Evolutionary conservation across 2,113 vertebrate species (phyloP).

Genomic region (Pontoporia blainvillei): DNA sequence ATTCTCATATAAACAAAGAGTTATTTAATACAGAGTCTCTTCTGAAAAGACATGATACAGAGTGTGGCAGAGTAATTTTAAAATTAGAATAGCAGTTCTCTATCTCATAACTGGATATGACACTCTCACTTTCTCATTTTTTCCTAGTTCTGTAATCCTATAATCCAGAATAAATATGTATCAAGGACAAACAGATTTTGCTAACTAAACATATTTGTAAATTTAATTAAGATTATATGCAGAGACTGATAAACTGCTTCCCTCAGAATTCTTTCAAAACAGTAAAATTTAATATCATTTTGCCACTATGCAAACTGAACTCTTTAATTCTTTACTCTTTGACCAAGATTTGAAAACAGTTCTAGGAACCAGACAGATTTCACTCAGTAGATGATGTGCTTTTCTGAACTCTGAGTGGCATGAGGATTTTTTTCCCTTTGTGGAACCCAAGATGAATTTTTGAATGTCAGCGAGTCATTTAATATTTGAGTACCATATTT

Average conservation of each 20-base stretch:
- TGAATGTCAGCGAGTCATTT: slow-evolving; percentile 16
- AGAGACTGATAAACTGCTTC: not conserved
- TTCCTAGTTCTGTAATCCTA: not conserved
- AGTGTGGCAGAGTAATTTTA: not conserved
- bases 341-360: not conserved
- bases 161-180: not conserved
- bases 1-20: not conserved
- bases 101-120: not conserved
- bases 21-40: not conserved
- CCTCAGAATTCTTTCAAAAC: not conserved
- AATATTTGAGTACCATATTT: slow-evolving; percentile 17
- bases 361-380: not conserved
- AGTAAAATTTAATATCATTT: not conserved
- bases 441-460: not conserved
- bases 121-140: not conserved
- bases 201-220: not conserved
- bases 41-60: not conserved
- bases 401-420: slow-evolving; percentile 16
- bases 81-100: not conserved
- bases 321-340: not conserved
- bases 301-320: not conserved
- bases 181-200: not conserved
- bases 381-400: not conserved
- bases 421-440: not conserved
- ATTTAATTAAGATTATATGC: not conserved